Evolutionary conservation across 1,140 invertebrate species (phyloP), one percentile per base, ranked within the genome.

Genomic region (Rhagoletis zephyria): DNA sequence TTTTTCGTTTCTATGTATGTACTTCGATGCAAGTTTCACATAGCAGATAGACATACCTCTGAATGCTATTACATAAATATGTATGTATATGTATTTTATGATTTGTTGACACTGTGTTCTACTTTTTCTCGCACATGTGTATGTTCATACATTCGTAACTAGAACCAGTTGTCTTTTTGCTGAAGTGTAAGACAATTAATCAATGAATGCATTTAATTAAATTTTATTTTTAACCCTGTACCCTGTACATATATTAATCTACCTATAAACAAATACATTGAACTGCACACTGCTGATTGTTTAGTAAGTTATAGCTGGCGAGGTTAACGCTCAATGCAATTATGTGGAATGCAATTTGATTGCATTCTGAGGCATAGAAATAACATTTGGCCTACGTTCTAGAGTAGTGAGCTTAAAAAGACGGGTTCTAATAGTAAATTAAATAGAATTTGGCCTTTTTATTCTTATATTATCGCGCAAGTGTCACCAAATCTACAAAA

Each of bases 221-320:
- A 74, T 74, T 74, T 74, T 74, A 48, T 74, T 16, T n/a, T 51
- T 51, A 74, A 74, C 70, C 70, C n/a, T 48, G 70, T 42, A 74
- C 30, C 30, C 30, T 30, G 30, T 45, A 12, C 40, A 5, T 40
- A 9, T 30, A 70, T 3, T 12, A 12, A 42, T 14, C 7, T 70
- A 7, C 65, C 30, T 70, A 74, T 48, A 16, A 5, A 51, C 45
- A 74, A n/a, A 30, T 9, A 45, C n/a, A 30, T 30, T 30, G 30
- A 30, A 30, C 30, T 30, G 30, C 30, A 30, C 30, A 16, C 64
- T 40, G 30, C 64, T 67, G 40, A 30, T 10, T 67, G 7, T 10
- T 40, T 7, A 67, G 40, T 67, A 30, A 67, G 30, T 67, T 30
- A 67, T 42, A 10, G 64, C 6, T 9, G 0, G 1, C 40, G 2